These are phyloP conservation scores for Gila robusta DNA, from an alignment of 2,797 vertebrate species.

Conservation along the genomic window DNA sequence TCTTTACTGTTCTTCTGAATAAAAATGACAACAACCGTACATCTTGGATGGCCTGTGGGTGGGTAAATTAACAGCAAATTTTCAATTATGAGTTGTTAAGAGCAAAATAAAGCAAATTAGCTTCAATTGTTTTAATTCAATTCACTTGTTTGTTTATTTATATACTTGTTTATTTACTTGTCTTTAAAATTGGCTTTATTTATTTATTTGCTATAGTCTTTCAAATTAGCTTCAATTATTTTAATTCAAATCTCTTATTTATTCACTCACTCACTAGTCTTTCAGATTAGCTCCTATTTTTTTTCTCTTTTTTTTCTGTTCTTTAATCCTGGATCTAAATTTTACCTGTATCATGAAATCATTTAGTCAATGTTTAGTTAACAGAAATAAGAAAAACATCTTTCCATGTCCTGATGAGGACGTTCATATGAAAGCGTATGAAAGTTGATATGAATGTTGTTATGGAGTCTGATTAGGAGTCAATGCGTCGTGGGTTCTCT, in stretches of 20 bases:
- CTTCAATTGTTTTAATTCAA: too few relatives aligned
- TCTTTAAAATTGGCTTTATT: too few relatives aligned
- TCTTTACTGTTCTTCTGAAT: too few relatives aligned
- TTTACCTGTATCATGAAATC: constrained; percentile 18
- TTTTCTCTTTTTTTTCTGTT: not conserved
- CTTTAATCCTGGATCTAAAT: constrained; percentile 7
- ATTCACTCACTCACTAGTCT: not conserved
- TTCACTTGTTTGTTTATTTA: too few relatives aligned
- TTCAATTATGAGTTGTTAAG: too few relatives aligned
- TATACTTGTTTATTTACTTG: too few relatives aligned
- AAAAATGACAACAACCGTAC: too few relatives aligned
- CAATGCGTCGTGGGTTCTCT: not conserved
- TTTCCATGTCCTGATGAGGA: not conserved
- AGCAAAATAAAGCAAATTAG: too few relatives aligned
- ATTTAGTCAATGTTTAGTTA: constrained; percentile 7
- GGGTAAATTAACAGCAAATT: too few relatives aligned
- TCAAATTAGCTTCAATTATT: not conserved
- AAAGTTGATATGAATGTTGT: constrained; percentile 24
- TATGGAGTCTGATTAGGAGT: constrained; percentile 17
- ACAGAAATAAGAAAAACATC: not conserved
- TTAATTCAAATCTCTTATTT: not conserved
- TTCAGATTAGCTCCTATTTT: not conserved
- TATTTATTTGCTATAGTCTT: too few relatives aligned
- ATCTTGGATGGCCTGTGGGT: too few relatives aligned
- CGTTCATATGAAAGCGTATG: not conserved